These are phyloP conservation scores for Perizoma flavofasciatum DNA, from an alignment of 2,888 invertebrate species.

Conservation along the genomic window DNA sequence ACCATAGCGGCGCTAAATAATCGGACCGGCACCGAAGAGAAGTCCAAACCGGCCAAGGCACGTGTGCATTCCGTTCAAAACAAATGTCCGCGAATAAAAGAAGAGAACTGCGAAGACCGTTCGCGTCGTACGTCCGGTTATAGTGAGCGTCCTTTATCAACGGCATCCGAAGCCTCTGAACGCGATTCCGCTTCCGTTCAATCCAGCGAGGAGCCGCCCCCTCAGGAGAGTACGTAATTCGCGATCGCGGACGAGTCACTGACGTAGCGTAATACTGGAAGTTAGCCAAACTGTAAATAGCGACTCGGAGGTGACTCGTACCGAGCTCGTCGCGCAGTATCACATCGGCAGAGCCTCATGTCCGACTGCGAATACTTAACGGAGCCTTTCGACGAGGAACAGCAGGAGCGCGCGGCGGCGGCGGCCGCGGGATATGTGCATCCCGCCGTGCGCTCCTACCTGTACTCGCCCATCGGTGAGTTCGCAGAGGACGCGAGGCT, in stretches of 20 bases:
- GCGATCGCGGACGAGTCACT: conserved; percentile 71
- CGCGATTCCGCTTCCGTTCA: conserved; percentile 79
- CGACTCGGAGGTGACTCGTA: conserved; percentile 76
- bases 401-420: conserved; percentile 72
- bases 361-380: conserved; percentile 81
- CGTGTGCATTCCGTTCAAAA: conserved; percentile 57
- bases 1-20: conserved; percentile 78
- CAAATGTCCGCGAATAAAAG: conserved; percentile 48
- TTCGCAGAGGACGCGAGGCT: conserved; percentile 63
- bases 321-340: conserved; percentile 80
- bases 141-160: conserved; percentile 77
- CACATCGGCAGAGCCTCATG: conserved; percentile 77
- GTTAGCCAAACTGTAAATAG: conserved; percentile 81
- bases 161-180: conserved; percentile 78
- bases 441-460: conserved; percentile 81
- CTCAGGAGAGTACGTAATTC: conserved; percentile 78
- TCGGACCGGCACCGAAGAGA: conserved; percentile 67
- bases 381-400: conserved; percentile 75
- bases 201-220: conserved; percentile 81
- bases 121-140: conserved; percentile 66
- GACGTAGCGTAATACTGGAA: conserved; percentile 78
- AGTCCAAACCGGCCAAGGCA: conserved; percentile 62
- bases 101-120: conserved; percentile 56
- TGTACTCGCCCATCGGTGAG: conserved; percentile 83
- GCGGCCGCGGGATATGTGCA: conserved; percentile 71